Evolutionary conservation across 1,140 invertebrate species (phyloP), one percentile per base, ranked within the genome.

Genomic region (Drosophila pallidifrons): DNA sequence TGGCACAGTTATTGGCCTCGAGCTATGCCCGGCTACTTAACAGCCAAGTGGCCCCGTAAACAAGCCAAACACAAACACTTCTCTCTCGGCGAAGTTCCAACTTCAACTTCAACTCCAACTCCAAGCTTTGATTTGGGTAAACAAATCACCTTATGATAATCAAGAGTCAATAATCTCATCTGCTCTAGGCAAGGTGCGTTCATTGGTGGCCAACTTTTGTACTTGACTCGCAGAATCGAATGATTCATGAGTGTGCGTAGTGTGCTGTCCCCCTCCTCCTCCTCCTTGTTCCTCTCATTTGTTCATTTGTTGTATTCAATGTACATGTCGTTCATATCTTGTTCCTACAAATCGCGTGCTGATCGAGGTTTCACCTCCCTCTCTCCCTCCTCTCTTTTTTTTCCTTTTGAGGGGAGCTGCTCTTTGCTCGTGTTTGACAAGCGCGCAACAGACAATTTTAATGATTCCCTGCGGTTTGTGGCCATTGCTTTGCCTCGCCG

Each of bases 261-360:
- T 43, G 49, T 43, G 13, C 30, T 41, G 28, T 13, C 57, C 64
- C 11, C 13, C 15, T 52, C n/a, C 46, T 38, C 4, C n/a, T 41
- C 10, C 20, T 3, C 38, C 58, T 49, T 41, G 11, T 13, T 7
- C 25, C 43, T 46, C 2, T 57, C 68, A 51, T 51, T 58, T 66
- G 46, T 57, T 70, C 71, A 69, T 74, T 66, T 85, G 82, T 71
- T 71, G 76, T 83, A 87, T 80, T 75, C 77, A 77, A 83, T 87
- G 82, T 88, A 88, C 85, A 88, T 88, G 85, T 88, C 85, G 85
- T 83, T 89, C 75, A 65, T 88, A 88, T 88, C 83, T 80, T 88
- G 83, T 88, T 88, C 71, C 69, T 85, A 88, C 85, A 88, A 88
- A 88, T 88, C 85, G 85, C 85, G 81, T 89, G 85, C 85, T 89